Base-by-base conservation (phyloP, 1,140 invertebrate genomes). In the Globodera rostochiensis region DNA sequence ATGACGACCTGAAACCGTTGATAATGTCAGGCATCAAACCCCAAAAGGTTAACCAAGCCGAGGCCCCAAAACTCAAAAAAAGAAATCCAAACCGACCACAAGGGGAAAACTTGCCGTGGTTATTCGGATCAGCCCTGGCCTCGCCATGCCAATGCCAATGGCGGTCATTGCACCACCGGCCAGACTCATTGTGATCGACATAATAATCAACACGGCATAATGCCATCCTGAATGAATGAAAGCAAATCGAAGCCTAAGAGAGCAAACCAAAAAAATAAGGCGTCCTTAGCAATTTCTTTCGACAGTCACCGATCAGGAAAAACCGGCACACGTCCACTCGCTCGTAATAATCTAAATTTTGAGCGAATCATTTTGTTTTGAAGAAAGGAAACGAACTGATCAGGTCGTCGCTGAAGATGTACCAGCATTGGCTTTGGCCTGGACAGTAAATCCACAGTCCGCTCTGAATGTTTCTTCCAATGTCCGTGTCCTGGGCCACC, bases 391-490 rank as follows among this genome's bases (percentile, higher is more conserved):
- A 78, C 76, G 15, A 21, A 80, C 79, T 89, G 73, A 88, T 87
- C 36, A 89, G 50, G 82, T 83, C 80, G 79, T 89, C 88, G 76
- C 85, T 87, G 81, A 89, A 89, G 46, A 89, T 89, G 74, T 89
- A 89, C 88, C 88, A 89, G 74, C 88, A 89, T 77, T 86, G 83
- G n/a, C 81, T 69, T 57, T 71, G 25, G 8, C 85, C 87, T n/a
- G 85, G 88, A 74, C 88, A 89, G 66, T 89, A 89, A 25, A 87
- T 66, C 88, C 88, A 89, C 0, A 89, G 82, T n/a, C 88, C 88
- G 47, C 80, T 83, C 78, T 90, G 77, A 45, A 89, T 87, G 69
- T 79, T 79, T 71, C 84, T 75, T 53, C 82, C 73, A 3, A 85
- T 84, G 76, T 89, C 88, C 49, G 77, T 70, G 74, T 89, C 88